Percentiles rank a stretch among this genome's conserved stretches.
Conservation (phyloP, 2,797 vertebrate genomes). For the Steatocranus sp. region DNA sequence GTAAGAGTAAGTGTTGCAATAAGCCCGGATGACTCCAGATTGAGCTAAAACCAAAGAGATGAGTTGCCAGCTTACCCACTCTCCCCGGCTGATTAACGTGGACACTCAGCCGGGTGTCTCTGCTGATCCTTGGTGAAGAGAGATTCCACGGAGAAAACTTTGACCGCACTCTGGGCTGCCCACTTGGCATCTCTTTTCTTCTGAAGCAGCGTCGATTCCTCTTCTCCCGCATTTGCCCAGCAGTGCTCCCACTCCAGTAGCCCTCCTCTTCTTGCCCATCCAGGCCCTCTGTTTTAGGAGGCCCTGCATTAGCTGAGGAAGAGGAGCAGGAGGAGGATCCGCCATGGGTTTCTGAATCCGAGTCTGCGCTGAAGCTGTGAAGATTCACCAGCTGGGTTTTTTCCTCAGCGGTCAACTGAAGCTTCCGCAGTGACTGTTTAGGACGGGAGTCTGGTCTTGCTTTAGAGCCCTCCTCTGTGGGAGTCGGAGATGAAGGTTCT, state of each 20-base stretch:
- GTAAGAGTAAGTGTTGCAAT: background rate
- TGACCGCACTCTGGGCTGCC: constrained; percentile 62
- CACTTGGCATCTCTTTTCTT: constrained; percentile 60
- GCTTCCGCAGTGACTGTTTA: constrained; percentile 72
- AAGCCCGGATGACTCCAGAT: background rate
- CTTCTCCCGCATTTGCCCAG: constrained; percentile 49
- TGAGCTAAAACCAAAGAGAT: background rate
- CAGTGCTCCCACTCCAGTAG: constrained; percentile 69
- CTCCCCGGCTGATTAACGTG: constrained; percentile 47
- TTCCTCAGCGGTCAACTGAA: constrained; percentile 73
- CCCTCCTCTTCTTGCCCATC: constrained; percentile 71
- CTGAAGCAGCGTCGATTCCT: constrained; percentile 63
- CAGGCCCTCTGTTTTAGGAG: constrained; percentile 43
- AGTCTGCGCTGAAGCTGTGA: constrained; percentile 71
- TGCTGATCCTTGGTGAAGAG: constrained; percentile 74
- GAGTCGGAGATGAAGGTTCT: background rate
- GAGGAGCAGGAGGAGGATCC: constrained; percentile 76
- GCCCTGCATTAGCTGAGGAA: constrained; percentile 61
- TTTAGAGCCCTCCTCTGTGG: background rate
- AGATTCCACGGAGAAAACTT: constrained; percentile 83
- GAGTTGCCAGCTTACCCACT: constrained; percentile 44
- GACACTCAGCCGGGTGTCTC: constrained; percentile 66
- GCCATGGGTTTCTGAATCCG: constrained; percentile 70
- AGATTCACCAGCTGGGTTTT: constrained; percentile 75
- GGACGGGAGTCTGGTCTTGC: constrained; percentile 39